Evolutionary conservation across 2,113 vertebrate genomes (phyloP).

Genomic region (Malurus cyaneus): DNA sequence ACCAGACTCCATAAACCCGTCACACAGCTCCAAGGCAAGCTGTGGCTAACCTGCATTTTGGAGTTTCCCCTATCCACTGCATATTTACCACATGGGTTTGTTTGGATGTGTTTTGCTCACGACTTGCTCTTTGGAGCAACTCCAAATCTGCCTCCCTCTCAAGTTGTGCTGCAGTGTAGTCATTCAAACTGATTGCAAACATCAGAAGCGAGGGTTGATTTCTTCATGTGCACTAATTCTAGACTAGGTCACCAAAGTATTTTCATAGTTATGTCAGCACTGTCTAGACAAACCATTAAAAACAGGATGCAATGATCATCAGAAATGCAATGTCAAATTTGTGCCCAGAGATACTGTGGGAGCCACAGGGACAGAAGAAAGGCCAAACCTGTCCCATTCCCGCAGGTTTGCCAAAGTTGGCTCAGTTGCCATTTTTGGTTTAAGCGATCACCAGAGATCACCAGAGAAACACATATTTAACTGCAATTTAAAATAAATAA

Average conservation of each 20-base stretch:
- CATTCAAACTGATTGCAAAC: constrained; percentile 59
- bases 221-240: constrained; percentile 57
- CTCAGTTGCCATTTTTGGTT: background rate
- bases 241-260: constrained; percentile 62
- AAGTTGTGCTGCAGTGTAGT: constrained; percentile 26
- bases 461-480: background rate
- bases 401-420: background rate
- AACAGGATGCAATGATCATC: constrained; percentile 41
- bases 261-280: constrained; percentile 64
- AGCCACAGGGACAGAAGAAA: background rate
- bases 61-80: background rate
- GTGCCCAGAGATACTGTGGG: background rate
- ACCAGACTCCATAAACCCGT: background rate
- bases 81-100: background rate
- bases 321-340: background rate
- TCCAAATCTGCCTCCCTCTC: constrained; percentile 61
- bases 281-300: constrained; percentile 67
- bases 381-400: background rate
- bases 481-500: background rate
- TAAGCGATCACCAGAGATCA: background rate
- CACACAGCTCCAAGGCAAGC: background rate
- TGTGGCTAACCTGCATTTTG: constrained; percentile 9
- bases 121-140: constrained; percentile 48
- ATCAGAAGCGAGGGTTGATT: constrained; percentile 57
- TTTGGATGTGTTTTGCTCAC: constrained; percentile 41